phyloP scores from a whole-genome alignment of 2,113 vertebrate species.

The Leiothrix lutea region DNA sequence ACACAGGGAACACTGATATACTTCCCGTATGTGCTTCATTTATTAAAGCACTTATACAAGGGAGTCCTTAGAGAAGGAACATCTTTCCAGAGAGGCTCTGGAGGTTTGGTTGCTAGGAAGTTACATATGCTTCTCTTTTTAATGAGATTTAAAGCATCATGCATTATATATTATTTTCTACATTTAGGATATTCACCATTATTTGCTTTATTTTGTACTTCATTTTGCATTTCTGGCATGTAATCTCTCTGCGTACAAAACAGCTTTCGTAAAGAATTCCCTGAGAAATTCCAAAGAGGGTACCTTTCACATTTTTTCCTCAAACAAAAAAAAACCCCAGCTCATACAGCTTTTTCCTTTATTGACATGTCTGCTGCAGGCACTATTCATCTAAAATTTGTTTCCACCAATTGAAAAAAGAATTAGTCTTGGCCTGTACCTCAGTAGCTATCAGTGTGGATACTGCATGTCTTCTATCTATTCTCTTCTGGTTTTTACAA shows the following conservation, averaged over 20 bases:
- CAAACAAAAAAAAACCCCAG: background rate
- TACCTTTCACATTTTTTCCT: constrained; percentile 14
- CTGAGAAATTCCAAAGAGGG: constrained; percentile 51
- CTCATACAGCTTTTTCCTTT: constrained; percentile 36
- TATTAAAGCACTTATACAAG: constrained; percentile 53
- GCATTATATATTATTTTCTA: constrained; percentile 76
- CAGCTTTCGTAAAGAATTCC: constrained; percentile 55
- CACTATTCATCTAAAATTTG: constrained; percentile 56
- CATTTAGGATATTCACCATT: constrained; percentile 65
- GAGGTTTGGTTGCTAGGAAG: constrained; percentile 78
- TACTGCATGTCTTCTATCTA: background rate
- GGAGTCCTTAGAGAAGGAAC: constrained; percentile 61
- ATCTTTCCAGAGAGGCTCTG: constrained; percentile 70
- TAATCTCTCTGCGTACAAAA: constrained; percentile 56
- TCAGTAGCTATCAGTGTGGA: constrained; percentile 46
- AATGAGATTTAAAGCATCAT: constrained; percentile 78
- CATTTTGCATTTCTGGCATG: constrained; percentile 66
- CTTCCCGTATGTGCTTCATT: constrained; percentile 73
- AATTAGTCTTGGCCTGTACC: constrained; percentile 32
- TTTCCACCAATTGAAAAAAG: constrained; percentile 49
- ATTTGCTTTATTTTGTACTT: constrained; percentile 72
- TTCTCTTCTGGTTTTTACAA: background rate
- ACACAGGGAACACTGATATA: constrained; percentile 39
- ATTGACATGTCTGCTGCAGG: constrained; percentile 12
- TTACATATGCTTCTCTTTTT: constrained; percentile 76